phyloP scores from a whole-genome alignment of 2,888 invertebrate species.

The Macaria liturata region DNA sequence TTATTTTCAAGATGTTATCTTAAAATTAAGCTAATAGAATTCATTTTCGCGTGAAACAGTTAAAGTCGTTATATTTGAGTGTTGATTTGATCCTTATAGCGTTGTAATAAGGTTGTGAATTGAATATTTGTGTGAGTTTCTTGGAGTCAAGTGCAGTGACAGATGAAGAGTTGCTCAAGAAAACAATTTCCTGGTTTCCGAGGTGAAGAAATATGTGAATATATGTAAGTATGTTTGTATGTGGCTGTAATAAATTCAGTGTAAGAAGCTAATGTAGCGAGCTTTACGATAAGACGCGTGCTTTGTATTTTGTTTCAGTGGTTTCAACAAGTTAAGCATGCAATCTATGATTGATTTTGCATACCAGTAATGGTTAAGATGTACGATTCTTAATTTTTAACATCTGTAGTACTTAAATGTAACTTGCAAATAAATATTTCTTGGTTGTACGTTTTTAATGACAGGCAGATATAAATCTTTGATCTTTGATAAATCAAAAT shows the following conservation, averaged over 20 bases:
- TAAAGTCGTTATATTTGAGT: background rate
- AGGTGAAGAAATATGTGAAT: constrained; percentile 6
- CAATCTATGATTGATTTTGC: too few relatives aligned
- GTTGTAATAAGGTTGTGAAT: constrained; percentile 9
- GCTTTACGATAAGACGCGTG: constrained; percentile 1
- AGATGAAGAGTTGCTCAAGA: constrained; percentile 11
- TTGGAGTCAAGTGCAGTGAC: constrained; percentile 21
- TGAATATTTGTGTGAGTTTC: constrained; percentile 4
- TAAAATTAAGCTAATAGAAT: background rate
- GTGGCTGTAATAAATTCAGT: constrained; percentile 11
- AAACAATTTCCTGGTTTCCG: constrained; percentile 19
- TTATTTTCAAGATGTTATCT: too few relatives aligned
- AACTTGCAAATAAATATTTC: too few relatives aligned
- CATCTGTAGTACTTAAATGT: too few relatives aligned
- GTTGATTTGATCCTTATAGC: constrained; percentile 3
- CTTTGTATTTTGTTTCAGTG: too few relatives aligned
- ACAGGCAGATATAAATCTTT: too few relatives aligned
- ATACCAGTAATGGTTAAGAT: too few relatives aligned
- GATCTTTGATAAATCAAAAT: too few relatives aligned
- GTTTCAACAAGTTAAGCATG: too few relatives aligned
- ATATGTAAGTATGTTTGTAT: background rate
- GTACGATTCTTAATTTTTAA: too few relatives aligned
- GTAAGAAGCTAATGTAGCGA: constrained; percentile 8
- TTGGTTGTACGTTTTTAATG: too few relatives aligned
- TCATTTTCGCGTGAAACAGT: background rate